Conservation (phyloP, 2,113 vertebrate genomes). For the Mormyrus iriodes region DNA sequence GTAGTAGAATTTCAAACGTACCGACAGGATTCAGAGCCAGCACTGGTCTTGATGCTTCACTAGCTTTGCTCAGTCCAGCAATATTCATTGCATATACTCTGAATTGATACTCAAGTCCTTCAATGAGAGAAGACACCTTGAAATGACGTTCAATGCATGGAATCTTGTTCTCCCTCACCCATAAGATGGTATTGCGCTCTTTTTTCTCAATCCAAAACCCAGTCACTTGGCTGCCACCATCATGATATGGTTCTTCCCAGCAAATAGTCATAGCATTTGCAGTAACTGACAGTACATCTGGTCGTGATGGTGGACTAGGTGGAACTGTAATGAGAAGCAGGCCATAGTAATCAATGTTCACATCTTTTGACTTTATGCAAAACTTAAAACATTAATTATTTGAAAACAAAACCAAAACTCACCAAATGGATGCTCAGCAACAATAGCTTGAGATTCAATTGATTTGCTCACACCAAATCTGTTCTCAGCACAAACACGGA, state of each 20-base stretch:
- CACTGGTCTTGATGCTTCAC: conserved; percentile 87
- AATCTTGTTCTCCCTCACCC: conserved; percentile 95
- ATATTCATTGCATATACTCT: conserved; percentile 92
- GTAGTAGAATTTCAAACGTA: conserved; percentile 49
- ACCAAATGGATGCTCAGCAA: conserved; percentile 95
- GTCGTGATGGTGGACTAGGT: conserved; percentile 87
- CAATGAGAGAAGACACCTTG: conserved; percentile 81
- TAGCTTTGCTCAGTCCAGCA: conserved; percentile 92
- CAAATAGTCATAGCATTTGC: conserved; percentile 82
- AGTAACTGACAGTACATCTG: conserved; percentile 81
- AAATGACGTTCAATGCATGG: conserved; percentile 86
- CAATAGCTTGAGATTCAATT: conserved; percentile 74
- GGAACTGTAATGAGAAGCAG: conserved; percentile 63
- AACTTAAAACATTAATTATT: not conserved
- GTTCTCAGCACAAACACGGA: conserved; percentile 92
- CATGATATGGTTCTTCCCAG: conserved; percentile 93
- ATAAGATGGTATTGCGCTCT: conserved; percentile 94
- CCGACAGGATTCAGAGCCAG: conserved; percentile 94
- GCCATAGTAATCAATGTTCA: conserved; percentile 1
- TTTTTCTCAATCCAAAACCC: conserved; percentile 99
- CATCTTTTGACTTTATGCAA: not conserved
- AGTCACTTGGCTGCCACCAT: conserved; percentile 87
- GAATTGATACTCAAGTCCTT: conserved; percentile 97
- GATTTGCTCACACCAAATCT: conserved; percentile 95
- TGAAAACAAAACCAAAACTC: conserved; percentile 48